Conservation (phyloP, 2,113 vertebrate genomes). For the Amblyornis subalaris region DNA sequence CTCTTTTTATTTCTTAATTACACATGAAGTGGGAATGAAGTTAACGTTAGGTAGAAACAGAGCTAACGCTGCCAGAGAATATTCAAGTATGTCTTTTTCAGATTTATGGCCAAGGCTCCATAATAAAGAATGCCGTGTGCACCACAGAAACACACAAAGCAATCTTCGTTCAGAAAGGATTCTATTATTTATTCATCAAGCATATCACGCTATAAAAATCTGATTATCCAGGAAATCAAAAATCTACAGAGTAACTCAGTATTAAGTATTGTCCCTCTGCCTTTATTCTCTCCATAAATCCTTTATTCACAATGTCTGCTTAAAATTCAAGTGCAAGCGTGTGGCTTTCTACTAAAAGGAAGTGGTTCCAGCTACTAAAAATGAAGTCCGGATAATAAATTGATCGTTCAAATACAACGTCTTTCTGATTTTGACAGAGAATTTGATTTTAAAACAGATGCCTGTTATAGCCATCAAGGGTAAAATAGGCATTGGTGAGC, state of each 20-base stretch:
- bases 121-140: neutral
- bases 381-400: neutral
- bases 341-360: neutral
- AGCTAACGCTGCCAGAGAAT: neutral
- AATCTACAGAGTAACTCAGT: neutral
- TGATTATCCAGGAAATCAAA: neutral
- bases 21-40: neutral
- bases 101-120: neutral
- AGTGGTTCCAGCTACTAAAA: neutral
- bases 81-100: neutral
- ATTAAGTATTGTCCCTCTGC: neutral
- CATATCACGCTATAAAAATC: neutral
- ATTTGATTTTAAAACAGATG: neutral
- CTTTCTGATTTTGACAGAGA: neutral
- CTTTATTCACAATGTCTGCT: conserved; percentile 6
- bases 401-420: neutral
- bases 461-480: neutral
- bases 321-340: conserved; percentile 8
- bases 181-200: conserved; percentile 9
- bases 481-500: neutral
- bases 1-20: neutral
- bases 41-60: neutral
- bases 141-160: conserved; percentile 1
- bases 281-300: neutral
- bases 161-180: neutral